Percentiles rank a stretch among this genome's conserved stretches.
Evolutionary conservation across 2,797 vertebrate genomes (phyloP).

Genomic region (Anguilla pacifica): DNA sequence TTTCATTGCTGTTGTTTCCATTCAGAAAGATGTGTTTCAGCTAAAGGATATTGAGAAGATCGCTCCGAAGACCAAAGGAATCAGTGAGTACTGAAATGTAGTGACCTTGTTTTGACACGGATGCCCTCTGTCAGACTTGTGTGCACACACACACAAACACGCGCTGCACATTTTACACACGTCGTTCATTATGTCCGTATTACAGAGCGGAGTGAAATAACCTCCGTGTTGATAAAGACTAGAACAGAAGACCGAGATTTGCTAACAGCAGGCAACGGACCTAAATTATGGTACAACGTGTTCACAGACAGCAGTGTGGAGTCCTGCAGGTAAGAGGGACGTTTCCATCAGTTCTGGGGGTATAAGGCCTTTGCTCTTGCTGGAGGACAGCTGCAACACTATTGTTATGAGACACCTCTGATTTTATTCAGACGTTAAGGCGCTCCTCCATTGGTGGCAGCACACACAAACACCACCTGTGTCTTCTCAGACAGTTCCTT

Average conservation of each 20-base stretch:
- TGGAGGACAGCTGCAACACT: neutral
- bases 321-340: neutral
- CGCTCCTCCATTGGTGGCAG: neutral
- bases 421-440: neutral
- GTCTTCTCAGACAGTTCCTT: neutral
- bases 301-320: neutral
- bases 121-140: neutral
- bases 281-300: neutral
- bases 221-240: neutral
- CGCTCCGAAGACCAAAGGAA: slow-evolving; percentile 94
- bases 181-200: neutral
- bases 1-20: neutral
- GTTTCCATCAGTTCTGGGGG: neutral
- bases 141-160: neutral
- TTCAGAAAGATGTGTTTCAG: slow-evolving; percentile 96
- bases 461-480: neutral
- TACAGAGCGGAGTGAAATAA: neutral
- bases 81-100: slow-evolving; percentile 80
- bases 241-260: neutral
- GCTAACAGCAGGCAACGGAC: neutral
- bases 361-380: neutral
- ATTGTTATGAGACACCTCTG: neutral
- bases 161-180: neutral
- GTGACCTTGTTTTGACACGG: neutral
- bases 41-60: slow-evolving; percentile 98